Evolutionary conservation across 2,888 invertebrate species (phyloP).

Genomic region (Tyria jacobaeae): DNA sequence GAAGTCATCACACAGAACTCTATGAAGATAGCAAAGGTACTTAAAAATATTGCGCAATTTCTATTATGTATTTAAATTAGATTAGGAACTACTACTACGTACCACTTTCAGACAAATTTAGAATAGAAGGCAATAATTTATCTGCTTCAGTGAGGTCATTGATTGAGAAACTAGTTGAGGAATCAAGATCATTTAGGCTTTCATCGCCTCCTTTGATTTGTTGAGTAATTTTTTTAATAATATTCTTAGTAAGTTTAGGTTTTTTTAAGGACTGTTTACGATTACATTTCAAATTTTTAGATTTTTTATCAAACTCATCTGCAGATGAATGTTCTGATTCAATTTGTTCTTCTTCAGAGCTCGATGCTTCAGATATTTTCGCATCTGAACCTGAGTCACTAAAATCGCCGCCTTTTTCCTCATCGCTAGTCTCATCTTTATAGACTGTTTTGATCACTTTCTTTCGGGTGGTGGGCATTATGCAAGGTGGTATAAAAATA

Average conservation of each 20-base stretch:
- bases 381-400: slow-evolving; percentile 85
- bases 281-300: slow-evolving; percentile 41
- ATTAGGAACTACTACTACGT: slow-evolving; percentile 50
- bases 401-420: slow-evolving; percentile 73
- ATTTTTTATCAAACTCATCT: slow-evolving; percentile 63
- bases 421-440: slow-evolving; percentile 78
- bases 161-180: slow-evolving; percentile 62
- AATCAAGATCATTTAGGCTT: slow-evolving; percentile 46
- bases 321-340: slow-evolving; percentile 63
- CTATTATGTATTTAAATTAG: neutral
- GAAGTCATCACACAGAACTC: neutral
- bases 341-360: slow-evolving; percentile 67
- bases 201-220: slow-evolving; percentile 49
- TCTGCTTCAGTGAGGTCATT: slow-evolving; percentile 80
- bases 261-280: slow-evolving; percentile 42
- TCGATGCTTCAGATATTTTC: slow-evolving; percentile 71
- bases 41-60: slow-evolving; percentile 16
- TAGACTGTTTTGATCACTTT: slow-evolving; percentile 78
- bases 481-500: neutral
- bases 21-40: neutral
- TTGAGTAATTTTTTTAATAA: slow-evolving; percentile 67
- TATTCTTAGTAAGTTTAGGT: slow-evolving; percentile 64
- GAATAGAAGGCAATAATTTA: slow-evolving; percentile 76
- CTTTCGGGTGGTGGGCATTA: slow-evolving; percentile 77
- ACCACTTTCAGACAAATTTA: slow-evolving; percentile 85